These are phyloP conservation scores for Microcebus ravelobensis DNA, from an alignment of 2,113 vertebrate species.

Conservation along the genomic window DNA sequence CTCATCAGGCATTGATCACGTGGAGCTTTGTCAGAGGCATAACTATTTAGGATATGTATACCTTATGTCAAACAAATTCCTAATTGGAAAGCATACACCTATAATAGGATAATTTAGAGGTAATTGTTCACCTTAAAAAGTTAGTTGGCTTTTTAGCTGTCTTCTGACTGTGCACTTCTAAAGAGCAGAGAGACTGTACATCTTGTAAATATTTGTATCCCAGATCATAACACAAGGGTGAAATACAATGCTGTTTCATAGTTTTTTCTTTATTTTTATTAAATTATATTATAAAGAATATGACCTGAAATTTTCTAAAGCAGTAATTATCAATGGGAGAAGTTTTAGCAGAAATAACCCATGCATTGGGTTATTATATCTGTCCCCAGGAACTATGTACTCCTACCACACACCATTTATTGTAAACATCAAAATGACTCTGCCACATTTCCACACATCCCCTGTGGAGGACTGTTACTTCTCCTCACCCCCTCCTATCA, in stretches of 20 bases:
- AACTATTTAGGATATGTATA: neutral
- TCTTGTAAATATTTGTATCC: neutral
- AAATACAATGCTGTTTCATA: neutral
- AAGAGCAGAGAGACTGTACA: neutral
- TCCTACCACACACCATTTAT: neutral
- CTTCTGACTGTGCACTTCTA: neutral
- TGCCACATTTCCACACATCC: neutral
- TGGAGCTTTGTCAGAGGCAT: neutral
- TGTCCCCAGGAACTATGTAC: neutral
- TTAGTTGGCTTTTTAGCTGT: neutral
- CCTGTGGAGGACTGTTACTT: neutral
- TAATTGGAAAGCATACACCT: neutral
- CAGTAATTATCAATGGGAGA: neutral
- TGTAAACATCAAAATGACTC: neutral
- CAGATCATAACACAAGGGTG: neutral
- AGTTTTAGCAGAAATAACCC: neutral
- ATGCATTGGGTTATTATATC: neutral
- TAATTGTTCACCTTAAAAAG: neutral
- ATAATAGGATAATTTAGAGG: neutral
- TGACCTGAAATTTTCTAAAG: constrained; percentile 43
- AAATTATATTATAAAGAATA: neutral
- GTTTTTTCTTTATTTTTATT: constrained; percentile 32
- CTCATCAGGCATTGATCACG: neutral
- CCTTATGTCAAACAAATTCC: neutral
- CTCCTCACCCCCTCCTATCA: neutral